A percentile compares a stretch with the other conserved stretches of the same genome.
Conservation (phyloP, 2,888 invertebrate genomes). For the Acanthosepion esculentum region DNA sequence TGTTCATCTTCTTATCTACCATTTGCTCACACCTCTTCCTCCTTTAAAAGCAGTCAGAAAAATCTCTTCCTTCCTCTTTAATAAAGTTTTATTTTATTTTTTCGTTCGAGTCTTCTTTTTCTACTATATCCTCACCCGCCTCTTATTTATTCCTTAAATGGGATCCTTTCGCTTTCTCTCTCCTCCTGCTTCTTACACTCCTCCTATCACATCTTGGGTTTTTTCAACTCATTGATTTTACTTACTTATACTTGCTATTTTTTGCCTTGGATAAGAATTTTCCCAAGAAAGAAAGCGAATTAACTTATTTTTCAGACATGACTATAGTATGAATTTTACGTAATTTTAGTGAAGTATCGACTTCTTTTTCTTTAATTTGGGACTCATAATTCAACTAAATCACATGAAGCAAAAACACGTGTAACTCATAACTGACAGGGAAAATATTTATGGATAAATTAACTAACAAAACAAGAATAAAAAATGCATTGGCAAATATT, state of each 20-base stretch:
- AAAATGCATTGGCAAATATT: too few species aligned
- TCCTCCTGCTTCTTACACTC: not conserved
- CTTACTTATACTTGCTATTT: too few species aligned
- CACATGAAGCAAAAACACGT: not conserved
- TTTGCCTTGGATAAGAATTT: not conserved
- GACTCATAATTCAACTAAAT: not conserved
- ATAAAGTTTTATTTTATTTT: not conserved
- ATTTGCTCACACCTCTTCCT: conserved; percentile 14
- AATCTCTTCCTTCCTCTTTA: too few species aligned
- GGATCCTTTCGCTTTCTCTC: not conserved
- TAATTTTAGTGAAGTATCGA: not conserved
- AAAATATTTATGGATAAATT: not conserved
- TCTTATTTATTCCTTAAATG: not conserved
- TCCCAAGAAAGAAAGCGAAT: not conserved
- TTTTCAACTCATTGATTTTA: not conserved
- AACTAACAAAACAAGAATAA: not conserved
- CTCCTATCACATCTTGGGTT: not conserved
- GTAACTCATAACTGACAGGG: not conserved
- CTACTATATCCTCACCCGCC: not conserved
- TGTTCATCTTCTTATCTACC: not conserved
- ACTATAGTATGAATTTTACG: not conserved
- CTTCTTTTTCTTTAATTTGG: not conserved
- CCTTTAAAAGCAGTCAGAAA: not conserved
- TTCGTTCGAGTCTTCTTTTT: not conserved
- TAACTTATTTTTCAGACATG: conserved; percentile 4